Evolutionary conservation across 1,140 invertebrate species (phyloP).

Genomic region (Sycophila sp.): DNA sequence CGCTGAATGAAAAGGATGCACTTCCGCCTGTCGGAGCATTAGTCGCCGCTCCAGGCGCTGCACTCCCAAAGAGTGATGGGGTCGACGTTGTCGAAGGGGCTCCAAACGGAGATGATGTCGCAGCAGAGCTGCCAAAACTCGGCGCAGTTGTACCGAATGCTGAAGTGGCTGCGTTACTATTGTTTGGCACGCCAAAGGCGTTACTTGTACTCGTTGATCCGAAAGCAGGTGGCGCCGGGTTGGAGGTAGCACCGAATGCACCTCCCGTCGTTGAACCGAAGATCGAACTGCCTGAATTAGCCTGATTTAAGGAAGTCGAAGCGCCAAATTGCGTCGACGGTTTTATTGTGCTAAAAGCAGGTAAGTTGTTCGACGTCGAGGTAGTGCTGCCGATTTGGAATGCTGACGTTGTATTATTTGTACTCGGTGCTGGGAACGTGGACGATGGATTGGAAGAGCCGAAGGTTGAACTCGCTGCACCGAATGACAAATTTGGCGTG

Average conservation of each 20-base stretch:
- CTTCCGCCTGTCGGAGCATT: neutral
- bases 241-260: conserved; percentile 20
- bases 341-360: conserved; percentile 27
- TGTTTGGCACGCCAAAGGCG: neutral
- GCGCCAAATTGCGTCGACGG: conserved; percentile 38
- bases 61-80: neutral
- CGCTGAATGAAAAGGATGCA: conserved; percentile 46
- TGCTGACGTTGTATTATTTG: neutral
- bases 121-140: neutral
- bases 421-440: conserved; percentile 1
- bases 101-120: conserved; percentile 26
- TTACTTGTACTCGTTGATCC: conserved; percentile 5
- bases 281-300: neutral
- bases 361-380: neutral
- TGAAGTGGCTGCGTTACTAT: neutral
- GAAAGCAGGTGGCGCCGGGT: conserved; percentile 34
- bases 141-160: conserved; percentile 10
- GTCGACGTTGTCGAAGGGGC: neutral
- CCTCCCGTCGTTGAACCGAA: conserved; percentile 35
- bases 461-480: conserved; percentile 17
- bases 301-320: neutral
- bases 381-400: conserved; percentile 23
- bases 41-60: neutral
- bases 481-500: conserved; percentile 1
- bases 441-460: neutral